Conservation (phyloP, 2,888 invertebrate genomes). For the Pyrrhia umbra region DNA sequence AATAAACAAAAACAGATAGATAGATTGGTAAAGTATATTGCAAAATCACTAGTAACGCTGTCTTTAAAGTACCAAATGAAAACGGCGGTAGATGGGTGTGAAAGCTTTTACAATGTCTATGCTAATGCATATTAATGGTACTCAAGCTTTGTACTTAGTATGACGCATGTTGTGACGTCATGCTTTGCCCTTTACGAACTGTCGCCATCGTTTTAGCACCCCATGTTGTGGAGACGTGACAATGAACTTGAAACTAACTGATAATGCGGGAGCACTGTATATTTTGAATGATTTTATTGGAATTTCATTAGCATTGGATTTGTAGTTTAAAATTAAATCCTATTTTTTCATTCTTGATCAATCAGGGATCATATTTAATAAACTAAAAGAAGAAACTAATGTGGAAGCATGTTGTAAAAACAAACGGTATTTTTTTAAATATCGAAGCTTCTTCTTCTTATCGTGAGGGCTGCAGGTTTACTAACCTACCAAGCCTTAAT, state of each 20-base stretch:
- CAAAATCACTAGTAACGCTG: slow-evolving; percentile 5
- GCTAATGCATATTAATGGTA: slow-evolving; percentile 74
- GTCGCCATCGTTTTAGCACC: slow-evolving; percentile 45
- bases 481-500: no score
- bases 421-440: no score
- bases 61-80: slow-evolving; percentile 14
- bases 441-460: no score
- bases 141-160: slow-evolving; percentile 53
- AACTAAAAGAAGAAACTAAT: no score
- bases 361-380: not conserved
- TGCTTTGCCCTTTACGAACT: slow-evolving; percentile 49
- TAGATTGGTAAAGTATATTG: not conserved
- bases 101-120: slow-evolving; percentile 58
- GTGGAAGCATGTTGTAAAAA: not conserved
- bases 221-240: slow-evolving; percentile 57
- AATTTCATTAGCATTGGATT: not conserved
- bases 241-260: slow-evolving; percentile 69
- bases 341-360: not conserved
- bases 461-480: no score
- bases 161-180: slow-evolving; percentile 70
- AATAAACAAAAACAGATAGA: not conserved
- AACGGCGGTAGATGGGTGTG: slow-evolving; percentile 32
- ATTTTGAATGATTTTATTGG: not conserved
- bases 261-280: slow-evolving; percentile 20
- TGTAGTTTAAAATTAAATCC: no score